Percentiles rank a stretch among this genome's conserved stretches.
Evolutionary conservation across 2,888 invertebrate species (phyloP).

Genomic region (Cheilosia impressa): DNA sequence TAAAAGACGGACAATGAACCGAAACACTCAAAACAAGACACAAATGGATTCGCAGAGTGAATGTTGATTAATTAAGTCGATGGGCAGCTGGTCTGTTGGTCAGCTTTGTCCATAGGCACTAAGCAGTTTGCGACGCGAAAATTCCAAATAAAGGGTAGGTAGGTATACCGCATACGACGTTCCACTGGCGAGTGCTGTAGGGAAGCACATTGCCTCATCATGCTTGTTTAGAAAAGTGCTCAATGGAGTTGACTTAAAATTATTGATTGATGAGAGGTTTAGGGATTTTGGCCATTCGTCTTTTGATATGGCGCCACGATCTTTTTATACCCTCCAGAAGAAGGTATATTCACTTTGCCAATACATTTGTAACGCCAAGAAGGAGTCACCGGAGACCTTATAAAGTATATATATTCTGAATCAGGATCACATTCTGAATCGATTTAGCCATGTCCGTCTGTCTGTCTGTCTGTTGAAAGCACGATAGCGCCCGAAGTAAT

Average conservation of each 20-base stretch:
- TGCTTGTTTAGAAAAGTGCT: conserved; percentile 10
- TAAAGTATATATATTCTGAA: no score
- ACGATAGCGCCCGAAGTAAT: no score
- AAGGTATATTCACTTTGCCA: no score
- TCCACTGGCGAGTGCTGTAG: background rate
- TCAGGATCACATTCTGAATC: no score
- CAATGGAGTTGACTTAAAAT: conserved; percentile 8
- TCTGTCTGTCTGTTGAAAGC: no score
- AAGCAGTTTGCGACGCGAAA: background rate
- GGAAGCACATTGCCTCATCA: background rate
- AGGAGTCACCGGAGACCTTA: no score
- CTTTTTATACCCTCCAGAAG: no score
- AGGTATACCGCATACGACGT: no score
- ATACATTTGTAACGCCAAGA: no score
- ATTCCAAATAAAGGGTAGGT: conserved; percentile 27
- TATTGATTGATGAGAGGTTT: background rate
- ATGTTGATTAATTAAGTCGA: conserved; percentile 57
- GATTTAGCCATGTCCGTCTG: no score
- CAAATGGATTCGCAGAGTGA: conserved; percentile 35
- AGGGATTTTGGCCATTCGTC: background rate
- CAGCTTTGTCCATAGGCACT: background rate
- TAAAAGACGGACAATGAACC: conserved; percentile 1
- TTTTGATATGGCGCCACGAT: background rate
- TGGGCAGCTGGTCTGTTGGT: conserved; percentile 8
- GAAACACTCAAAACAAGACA: background rate